These are phyloP conservation scores for Eurytoma adleriae DNA, from an alignment of 2,888 invertebrate species.

Conservation along the genomic window DNA sequence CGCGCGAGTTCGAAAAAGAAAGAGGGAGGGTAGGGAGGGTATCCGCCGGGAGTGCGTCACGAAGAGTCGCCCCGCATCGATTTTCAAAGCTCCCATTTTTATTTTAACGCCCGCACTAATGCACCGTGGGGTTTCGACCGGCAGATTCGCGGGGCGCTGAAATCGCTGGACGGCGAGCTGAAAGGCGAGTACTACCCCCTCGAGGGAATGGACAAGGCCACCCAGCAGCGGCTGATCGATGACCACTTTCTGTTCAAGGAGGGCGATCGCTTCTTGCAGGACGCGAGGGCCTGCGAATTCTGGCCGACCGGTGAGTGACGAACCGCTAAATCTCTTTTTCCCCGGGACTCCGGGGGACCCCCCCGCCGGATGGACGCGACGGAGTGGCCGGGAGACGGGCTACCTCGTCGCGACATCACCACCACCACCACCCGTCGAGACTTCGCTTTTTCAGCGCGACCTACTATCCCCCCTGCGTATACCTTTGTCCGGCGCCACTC, in stretches of 20 bases:
- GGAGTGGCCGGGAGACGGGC: too few species aligned
- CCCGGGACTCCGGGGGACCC: neutral
- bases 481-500: too few species aligned
- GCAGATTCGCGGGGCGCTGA: slow-evolving; percentile 71
- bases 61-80: too few species aligned
- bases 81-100: neutral
- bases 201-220: slow-evolving; percentile 79
- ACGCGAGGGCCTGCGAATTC: slow-evolving; percentile 81
- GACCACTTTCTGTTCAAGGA: slow-evolving; percentile 83
- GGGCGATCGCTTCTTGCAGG: slow-evolving; percentile 79
- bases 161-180: slow-evolving; percentile 78
- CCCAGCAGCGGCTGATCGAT: slow-evolving; percentile 80
- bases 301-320: slow-evolving; percentile 80
- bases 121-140: neutral
- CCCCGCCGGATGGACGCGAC: too few species aligned
- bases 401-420: too few species aligned
- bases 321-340: neutral
- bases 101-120: too few species aligned
- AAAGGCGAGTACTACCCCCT: slow-evolving; percentile 80
- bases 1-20: too few species aligned
- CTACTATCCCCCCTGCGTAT: too few species aligned
- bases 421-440: too few species aligned
- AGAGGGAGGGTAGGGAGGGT: too few species aligned
- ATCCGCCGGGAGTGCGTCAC: too few species aligned
- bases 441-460: too few species aligned